phyloP scores from a whole-genome alignment of 2,888 invertebrate genomes.

The Tanytarsus gracilentus region DNA sequence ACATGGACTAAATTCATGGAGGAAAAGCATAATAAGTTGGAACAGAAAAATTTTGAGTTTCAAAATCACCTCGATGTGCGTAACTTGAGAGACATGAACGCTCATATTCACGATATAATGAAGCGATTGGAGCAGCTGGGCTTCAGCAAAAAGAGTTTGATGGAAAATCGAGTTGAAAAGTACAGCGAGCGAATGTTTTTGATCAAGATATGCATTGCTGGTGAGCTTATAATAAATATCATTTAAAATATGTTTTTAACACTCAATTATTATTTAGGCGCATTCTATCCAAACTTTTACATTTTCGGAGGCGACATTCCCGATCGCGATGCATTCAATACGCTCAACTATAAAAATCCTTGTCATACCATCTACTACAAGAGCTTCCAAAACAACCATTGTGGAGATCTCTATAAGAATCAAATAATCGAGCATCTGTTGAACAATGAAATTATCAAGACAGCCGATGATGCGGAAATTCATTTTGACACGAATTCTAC shows the following conservation, averaged over 20 bases:
- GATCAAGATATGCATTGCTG: conserved; percentile 51
- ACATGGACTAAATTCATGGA: conserved; percentile 50
- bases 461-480: conserved; percentile 33
- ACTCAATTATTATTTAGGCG: conserved; percentile 53
- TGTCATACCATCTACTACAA: conserved; percentile 61
- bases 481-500: conserved; percentile 45
- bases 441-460: conserved; percentile 34
- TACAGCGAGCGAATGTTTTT: conserved; percentile 52
- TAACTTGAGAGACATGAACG: conserved; percentile 63
- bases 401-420: conserved; percentile 58
- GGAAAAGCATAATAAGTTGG: conserved; percentile 35
- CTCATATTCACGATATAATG: conserved; percentile 61
- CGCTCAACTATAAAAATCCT: conserved; percentile 56
- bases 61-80: conserved; percentile 62
- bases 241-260: neutral
- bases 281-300: conserved; percentile 92
- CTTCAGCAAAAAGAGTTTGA: too few relatives aligned
- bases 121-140: conserved; percentile 51
- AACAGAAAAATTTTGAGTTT: conserved; percentile 57
- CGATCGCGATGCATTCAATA: conserved; percentile 36
- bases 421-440: conserved; percentile 54
- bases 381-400: conserved; percentile 53
- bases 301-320: conserved; percentile 35
- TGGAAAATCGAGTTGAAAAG: too few relatives aligned
- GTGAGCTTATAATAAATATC: conserved; percentile 30